These are phyloP conservation scores for Solea senegalensis DNA, from an alignment of 2,113 vertebrate species.

Conservation along the genomic window DNA sequence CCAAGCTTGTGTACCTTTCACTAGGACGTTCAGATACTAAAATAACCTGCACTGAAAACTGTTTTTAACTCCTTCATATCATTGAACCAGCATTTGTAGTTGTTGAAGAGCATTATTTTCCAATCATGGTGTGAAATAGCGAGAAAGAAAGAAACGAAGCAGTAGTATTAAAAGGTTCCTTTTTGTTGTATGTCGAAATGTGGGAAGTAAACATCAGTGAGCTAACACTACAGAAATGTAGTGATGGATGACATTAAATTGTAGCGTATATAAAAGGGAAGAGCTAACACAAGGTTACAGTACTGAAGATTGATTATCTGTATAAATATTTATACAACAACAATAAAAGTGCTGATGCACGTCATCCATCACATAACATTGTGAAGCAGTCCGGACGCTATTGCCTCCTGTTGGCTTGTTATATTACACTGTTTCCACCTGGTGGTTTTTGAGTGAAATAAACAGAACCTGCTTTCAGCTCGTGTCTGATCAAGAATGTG, in stretches of 20 bases:
- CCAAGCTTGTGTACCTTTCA: conserved; percentile 7
- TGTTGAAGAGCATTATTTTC: conserved; percentile 4
- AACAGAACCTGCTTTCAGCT: conserved; percentile 30
- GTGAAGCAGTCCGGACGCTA: conserved; percentile 11
- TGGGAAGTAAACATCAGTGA: conserved; percentile 15
- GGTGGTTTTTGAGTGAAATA: conserved; percentile 70
- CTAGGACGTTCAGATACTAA: conserved; percentile 8
- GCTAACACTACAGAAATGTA: conserved; percentile 20
- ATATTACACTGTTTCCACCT: conserved; percentile 22
- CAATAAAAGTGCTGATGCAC: not conserved
- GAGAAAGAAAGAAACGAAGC: not conserved
- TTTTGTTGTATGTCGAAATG: conserved; percentile 26
- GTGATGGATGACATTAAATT: not conserved
- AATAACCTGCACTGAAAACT: not conserved
- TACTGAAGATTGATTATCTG: not conserved
- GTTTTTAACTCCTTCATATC: conserved; percentile 21
- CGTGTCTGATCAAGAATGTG: not conserved
- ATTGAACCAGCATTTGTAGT: conserved; percentile 10
- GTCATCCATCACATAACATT: conserved; percentile 30
- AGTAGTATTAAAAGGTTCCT: conserved; percentile 2
- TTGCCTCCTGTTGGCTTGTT: conserved; percentile 29
- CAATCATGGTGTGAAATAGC: not conserved
- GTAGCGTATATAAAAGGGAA: not conserved
- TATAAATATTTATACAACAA: not conserved
- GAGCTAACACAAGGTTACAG: not conserved